These are phyloP conservation scores for Tragelaphus buxtoni DNA, from an alignment of 2,113 vertebrate species.

Conservation along the genomic window DNA sequence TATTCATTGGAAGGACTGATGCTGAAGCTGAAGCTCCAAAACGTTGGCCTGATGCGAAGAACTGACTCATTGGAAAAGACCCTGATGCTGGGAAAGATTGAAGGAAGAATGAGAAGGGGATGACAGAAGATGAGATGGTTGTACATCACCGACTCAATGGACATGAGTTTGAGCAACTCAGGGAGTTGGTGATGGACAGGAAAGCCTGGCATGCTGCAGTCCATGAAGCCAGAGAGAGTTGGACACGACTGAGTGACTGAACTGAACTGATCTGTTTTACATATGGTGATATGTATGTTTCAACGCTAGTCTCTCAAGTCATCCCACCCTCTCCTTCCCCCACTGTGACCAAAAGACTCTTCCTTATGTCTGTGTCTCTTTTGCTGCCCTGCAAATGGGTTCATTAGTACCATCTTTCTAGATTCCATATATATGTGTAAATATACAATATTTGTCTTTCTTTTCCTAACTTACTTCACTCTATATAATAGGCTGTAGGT, in stretches of 20 bases:
- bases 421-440: neutral
- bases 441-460: neutral
- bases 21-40: neutral
- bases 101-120: neutral
- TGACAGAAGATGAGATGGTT: neutral
- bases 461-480: neutral
- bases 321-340: neutral
- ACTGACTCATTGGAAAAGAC: neutral
- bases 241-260: neutral
- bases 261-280: neutral
- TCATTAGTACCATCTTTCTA: neutral
- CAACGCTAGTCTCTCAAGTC: neutral
- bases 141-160: neutral
- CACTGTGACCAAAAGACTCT: neutral
- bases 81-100: neutral
- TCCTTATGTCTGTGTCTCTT: neutral
- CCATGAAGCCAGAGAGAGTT: neutral
- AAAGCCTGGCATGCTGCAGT: neutral
- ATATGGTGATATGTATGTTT: neutral
- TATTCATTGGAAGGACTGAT: neutral
- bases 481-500: neutral
- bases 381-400: neutral
- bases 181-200: neutral
- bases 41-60: rapidly evolving
- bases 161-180: neutral